Evolutionary conservation across 2,113 vertebrate genomes (phyloP), one percentile per base, ranked within the genome.

Genomic region (Columba livia): DNA sequence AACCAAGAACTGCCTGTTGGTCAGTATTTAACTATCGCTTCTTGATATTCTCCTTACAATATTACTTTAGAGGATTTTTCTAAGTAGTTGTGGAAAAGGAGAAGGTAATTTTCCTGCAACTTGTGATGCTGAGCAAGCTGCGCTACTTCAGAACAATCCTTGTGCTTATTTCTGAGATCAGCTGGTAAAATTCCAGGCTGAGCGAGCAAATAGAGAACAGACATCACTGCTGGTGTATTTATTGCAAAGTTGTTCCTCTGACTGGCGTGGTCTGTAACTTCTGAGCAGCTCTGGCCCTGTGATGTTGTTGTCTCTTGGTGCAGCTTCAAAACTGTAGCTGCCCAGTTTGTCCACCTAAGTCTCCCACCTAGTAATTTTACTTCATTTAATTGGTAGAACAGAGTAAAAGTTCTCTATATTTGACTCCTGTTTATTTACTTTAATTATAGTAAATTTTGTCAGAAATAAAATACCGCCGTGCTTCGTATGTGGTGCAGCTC

Each of bases 361-460:
- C 85, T 94, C 85, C 95, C 83, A 96, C 91, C 97, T 96, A 97
- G 97, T 92, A 97, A 97, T 97, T 97, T 96, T 65, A 38, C 79
- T 96, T 88, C 80, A 81, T 77, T 94, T 97, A 97, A 96, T 97
- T 97, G 94, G 85, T 96, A 83, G 96, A 97, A 93, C 42, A 62
- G 80, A 96, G 94, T 95, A 94, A 48, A 91, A 90, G 71, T 47
- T 79, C 79, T 94, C 95, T 97, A 94, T 97, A 93, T 96, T 96
- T 95, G 81, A 80, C 92, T 96, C 61, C 58, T 70, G n/a, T 82
- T 90, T 96, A 11, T 94, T 94, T 91, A 95, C 89, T 97, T 97
- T 97, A 97, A 97, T 97, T 97, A 97, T 77, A 96, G 96, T 91
- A 97, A 93, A 93, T 93, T 95, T 93, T 93, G 85, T 96, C 90